Evolutionary conservation across 2,113 vertebrate species (phyloP).

Genomic region (Lagenorhynchus albirostris): DNA sequence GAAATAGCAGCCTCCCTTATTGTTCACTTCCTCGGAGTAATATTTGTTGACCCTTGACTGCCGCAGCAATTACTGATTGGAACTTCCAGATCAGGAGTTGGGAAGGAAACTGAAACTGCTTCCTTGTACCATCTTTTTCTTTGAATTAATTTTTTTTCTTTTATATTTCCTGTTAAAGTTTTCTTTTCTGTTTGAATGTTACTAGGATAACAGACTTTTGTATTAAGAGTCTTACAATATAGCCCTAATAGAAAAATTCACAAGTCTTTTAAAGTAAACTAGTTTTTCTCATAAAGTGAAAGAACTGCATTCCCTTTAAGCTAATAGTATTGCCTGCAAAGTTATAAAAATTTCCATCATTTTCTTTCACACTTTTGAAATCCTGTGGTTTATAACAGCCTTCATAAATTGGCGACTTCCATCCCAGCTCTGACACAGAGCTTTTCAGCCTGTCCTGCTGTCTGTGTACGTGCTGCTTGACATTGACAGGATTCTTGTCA

Average conservation of each 20-base stretch:
- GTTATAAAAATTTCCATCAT: background rate
- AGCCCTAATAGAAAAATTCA: slow-evolving; percentile 23
- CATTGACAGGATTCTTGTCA: background rate
- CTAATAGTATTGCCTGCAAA: background rate
- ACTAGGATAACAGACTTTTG: background rate
- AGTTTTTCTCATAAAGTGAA: slow-evolving; percentile 30
- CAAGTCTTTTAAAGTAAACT: slow-evolving; percentile 36
- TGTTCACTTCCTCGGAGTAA: background rate
- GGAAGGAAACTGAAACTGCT: background rate
- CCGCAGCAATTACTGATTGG: background rate
- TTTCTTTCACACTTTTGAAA: slow-evolving; percentile 4
- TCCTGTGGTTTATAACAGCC: background rate
- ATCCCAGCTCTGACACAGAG: background rate
- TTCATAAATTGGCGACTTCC: background rate
- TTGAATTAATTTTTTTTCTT: background rate
- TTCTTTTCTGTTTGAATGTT: background rate
- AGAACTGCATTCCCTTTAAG: background rate
- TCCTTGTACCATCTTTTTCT: background rate
- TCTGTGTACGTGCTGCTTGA: background rate
- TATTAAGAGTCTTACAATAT: slow-evolving; percentile 17
- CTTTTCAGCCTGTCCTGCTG: background rate
- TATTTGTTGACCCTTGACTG: background rate
- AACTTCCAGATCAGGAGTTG: background rate
- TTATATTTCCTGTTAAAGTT: background rate
- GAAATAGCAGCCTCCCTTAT: background rate